phyloP scores from a whole-genome alignment of 2,113 vertebrate species.

The Tenebrosternarchus preto region DNA sequence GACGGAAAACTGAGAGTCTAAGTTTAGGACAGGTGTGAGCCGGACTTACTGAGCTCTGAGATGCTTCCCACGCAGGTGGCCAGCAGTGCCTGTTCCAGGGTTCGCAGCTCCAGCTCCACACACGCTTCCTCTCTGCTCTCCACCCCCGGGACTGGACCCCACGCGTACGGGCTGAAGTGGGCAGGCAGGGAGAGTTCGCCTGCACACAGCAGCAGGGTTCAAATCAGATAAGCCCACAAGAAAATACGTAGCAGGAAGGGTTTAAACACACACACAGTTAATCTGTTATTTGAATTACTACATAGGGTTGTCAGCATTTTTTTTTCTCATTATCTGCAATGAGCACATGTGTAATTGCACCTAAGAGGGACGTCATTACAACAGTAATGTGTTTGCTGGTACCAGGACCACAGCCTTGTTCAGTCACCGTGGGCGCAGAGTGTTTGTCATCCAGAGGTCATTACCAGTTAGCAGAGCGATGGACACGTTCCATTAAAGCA shows the following conservation, averaged over 20 bases:
- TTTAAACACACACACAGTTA: no score
- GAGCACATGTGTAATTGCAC: neutral
- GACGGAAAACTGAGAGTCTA: no score
- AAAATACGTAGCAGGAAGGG: no score
- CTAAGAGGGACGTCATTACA: neutral
- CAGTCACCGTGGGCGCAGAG: neutral
- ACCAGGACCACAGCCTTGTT: neutral
- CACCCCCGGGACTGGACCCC: conserved; percentile 59
- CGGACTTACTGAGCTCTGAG: conserved; percentile 89
- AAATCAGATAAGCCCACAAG: conserved; percentile 43
- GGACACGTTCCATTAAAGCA: conserved; percentile 4
- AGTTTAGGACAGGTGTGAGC: neutral
- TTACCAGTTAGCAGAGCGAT: conserved; percentile 32
- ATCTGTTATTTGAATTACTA: no score
- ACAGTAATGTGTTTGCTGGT: neutral
- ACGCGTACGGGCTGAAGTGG: conserved; percentile 82
- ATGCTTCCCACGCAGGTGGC: conserved; percentile 92
- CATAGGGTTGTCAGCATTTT: neutral
- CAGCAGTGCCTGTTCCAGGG: conserved; percentile 88
- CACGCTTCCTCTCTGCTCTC: conserved; percentile 82
- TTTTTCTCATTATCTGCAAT: neutral
- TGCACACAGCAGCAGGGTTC: conserved; percentile 73
- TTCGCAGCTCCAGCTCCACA: conserved; percentile 86
- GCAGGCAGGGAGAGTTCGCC: conserved; percentile 88
- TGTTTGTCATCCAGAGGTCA: conserved; percentile 11